phyloP scores from a whole-genome alignment of 2,797 vertebrate species.

The Pelochelys cantorii region DNA sequence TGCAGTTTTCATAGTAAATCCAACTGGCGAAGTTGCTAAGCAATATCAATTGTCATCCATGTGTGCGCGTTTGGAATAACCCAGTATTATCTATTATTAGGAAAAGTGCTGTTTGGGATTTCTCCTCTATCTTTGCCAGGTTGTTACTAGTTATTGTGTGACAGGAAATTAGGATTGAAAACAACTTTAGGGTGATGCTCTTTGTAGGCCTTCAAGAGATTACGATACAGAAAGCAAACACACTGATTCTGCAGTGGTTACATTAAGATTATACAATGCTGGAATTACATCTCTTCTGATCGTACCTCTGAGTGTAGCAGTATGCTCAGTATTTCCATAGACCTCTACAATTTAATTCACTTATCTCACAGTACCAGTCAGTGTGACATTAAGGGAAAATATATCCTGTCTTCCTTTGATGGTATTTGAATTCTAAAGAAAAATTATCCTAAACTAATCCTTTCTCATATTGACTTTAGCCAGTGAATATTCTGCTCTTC shows the following conservation, averaged over 20 bases:
- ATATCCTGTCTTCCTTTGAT: background rate
- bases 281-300: background rate
- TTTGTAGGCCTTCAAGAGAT: background rate
- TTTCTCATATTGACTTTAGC: background rate
- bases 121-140: background rate
- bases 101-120: background rate
- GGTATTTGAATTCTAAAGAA: background rate
- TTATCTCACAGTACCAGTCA: background rate
- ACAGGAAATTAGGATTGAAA: background rate
- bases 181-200: fast-evolving
- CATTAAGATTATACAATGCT: background rate
- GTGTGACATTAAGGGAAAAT: background rate
- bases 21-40: slow-evolving; percentile 60
- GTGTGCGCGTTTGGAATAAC: slow-evolving; percentile 8
- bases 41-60: slow-evolving; percentile 26
- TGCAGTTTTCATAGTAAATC: background rate
- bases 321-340: background rate
- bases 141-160: background rate
- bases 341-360: background rate
- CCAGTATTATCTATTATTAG: background rate
- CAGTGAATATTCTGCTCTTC: background rate
- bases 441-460: background rate
- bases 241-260: background rate
- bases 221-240: background rate
- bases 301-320: fast-evolving